Evolutionary conservation across 2,113 vertebrate species (phyloP), one percentile per base, ranked within the genome.

Genomic region (Heterochromis multidens): DNA sequence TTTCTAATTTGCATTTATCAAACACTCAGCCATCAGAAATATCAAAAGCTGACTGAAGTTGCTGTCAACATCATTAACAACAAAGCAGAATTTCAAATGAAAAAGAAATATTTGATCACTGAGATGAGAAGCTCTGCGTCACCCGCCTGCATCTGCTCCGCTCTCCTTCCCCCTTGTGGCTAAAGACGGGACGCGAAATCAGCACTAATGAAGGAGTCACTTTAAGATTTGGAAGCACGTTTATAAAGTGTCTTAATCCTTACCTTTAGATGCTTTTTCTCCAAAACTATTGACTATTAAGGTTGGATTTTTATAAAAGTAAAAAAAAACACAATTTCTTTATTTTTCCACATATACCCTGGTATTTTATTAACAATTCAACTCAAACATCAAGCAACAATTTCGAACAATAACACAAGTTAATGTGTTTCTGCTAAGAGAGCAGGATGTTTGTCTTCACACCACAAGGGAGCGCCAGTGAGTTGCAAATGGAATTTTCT

Each of bases 11-110:
- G 76, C 79, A 90, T 90, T 89, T 84, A 78, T 87, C 84, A 89
- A 86, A 90, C 76, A 81, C 58, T 84, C 82, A 40, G 59, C 82
- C 86, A 70, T 87, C 82, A 65, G 46, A 87, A 59, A 74, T 80
- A 91, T 92, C 90, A 90, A 60, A 84, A 72, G 60, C n/a, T 67
- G 83, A 86, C 56, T 92, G 89, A 94, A 91, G 90, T 88, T 79
- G 58, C 74, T 80, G 89, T 91, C 90, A 91, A 92, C 90, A 90
- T 93, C 88, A 92, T 93, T 91, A 93, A 91, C 91, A 90, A 84
- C 84, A 92, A 94, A 94, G 93, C 67, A 49, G 91, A 94, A 93
- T 89, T 93, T 87, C 54, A 91, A 89, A 95, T 89, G 87, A 86
- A 86, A 87, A 83, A 60, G 76, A 80, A 86, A 82, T 86, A 92